phyloP scores from a whole-genome alignment of 2,113 vertebrate species.

The Zingel zingel region DNA sequence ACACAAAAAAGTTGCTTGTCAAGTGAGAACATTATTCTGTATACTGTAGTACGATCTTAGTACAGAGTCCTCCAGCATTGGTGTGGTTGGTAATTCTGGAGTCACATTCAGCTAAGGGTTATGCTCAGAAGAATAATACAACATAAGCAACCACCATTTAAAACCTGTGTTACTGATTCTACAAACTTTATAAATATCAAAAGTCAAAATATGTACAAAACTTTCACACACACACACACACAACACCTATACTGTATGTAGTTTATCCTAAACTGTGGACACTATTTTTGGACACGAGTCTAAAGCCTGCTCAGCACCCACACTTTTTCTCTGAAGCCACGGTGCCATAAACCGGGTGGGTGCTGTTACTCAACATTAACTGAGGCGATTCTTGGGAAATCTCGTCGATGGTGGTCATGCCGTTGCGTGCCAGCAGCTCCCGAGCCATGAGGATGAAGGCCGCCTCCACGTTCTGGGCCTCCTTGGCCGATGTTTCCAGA shows the following conservation, averaged over 20 bases:
- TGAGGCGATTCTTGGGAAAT: constrained; percentile 67
- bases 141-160: not conserved
- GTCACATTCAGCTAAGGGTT: constrained; percentile 29
- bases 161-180: constrained; percentile 10
- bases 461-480: constrained; percentile 77
- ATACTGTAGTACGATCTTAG: constrained; percentile 14
- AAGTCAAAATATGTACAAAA: constrained; percentile 31
- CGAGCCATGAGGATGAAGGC: constrained; percentile 79
- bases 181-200: constrained; percentile 53
- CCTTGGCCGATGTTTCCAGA: constrained; percentile 92
- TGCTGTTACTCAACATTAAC: constrained; percentile 80
- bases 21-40: constrained; percentile 12
- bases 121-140: constrained; percentile 19
- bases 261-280: constrained; percentile 1
- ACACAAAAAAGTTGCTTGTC: not conserved
- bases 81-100: not conserved
- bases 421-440: constrained; percentile 76
- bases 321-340: constrained; percentile 80
- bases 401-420: constrained; percentile 76
- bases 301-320: constrained; percentile 80
- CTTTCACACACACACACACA: constrained; percentile 4
- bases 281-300: not conserved
- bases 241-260: not conserved
- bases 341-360: constrained; percentile 80
- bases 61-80: constrained; percentile 32